Percentiles rank a stretch among this genome's conserved stretches.
These are phyloP conservation scores for Pammene fasciana DNA, from an alignment of 2,888 invertebrate species.

Conservation along the genomic window DNA sequence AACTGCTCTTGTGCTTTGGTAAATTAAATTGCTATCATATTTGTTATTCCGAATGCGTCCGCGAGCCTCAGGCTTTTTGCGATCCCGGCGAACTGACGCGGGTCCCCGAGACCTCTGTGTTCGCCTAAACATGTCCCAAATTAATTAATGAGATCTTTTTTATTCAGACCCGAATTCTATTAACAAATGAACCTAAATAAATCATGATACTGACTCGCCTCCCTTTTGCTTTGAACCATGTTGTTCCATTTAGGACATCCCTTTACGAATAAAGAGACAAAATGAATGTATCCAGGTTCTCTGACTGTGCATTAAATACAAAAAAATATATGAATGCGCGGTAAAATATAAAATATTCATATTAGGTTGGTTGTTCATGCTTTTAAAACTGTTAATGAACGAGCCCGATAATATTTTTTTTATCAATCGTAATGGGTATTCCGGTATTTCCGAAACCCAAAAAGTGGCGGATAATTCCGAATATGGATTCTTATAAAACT, in stretches of 20 bases:
- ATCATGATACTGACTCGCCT: constrained; percentile 2
- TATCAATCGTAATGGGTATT: too few relatives aligned
- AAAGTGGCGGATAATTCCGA: too few relatives aligned
- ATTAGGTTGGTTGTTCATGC: too few relatives aligned
- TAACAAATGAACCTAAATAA: constrained; percentile 1
- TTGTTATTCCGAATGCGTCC: not conserved
- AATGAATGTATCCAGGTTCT: not conserved
- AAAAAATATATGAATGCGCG: too few relatives aligned
- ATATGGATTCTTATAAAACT: too few relatives aligned
- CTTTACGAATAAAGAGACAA: not conserved
- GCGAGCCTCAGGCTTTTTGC: constrained; percentile 1
- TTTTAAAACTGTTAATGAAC: too few relatives aligned
- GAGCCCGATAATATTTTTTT: too few relatives aligned
- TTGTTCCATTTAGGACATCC: not conserved
- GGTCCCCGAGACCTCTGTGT: not conserved
- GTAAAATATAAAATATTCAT: too few relatives aligned
- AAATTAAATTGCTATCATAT: not conserved
- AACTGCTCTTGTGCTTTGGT: too few relatives aligned
- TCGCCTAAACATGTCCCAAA: constrained; percentile 9
- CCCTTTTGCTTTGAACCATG: not conserved
- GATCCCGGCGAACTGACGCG: not conserved
- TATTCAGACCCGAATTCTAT: constrained; percentile 4
- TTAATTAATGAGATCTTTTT: constrained; percentile 4
- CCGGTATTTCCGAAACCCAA: too few relatives aligned
- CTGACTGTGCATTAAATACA: too few relatives aligned